Percentiles rank a stretch among this genome's conserved stretches.
Conservation (phyloP, 2,888 invertebrate species). For the Catotricha subobsoleta region DNA sequence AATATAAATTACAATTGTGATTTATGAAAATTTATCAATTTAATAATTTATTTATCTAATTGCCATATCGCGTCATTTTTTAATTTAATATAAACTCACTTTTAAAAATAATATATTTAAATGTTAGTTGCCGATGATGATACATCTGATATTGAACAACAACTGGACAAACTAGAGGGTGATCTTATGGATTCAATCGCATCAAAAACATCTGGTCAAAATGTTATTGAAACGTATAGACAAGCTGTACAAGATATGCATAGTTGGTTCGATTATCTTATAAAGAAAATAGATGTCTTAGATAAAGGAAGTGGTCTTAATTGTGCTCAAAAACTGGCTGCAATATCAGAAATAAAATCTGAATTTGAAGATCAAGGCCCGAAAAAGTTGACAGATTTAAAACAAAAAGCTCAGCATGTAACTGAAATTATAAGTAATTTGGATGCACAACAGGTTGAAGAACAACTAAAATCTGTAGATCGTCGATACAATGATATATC, state of each 20-base stretch:
- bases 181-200: slow-evolving; percentile 52
- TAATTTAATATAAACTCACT: no score
- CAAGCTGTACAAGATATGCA: slow-evolving; percentile 57
- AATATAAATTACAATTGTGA: no score
- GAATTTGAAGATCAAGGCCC: slow-evolving; percentile 61
- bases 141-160: slow-evolving; percentile 50
- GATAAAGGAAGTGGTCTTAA: slow-evolving; percentile 72
- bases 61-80: no score
- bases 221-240: slow-evolving; percentile 59
- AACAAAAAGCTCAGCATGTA: slow-evolving; percentile 48
- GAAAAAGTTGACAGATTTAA: slow-evolving; percentile 50
- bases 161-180: slow-evolving; percentile 50
- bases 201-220: slow-evolving; percentile 57
- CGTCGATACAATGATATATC: slow-evolving; percentile 66
- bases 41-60: no score
- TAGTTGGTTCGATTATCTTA: slow-evolving; percentile 61
- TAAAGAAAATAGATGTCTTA: slow-evolving; percentile 62
- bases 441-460: slow-evolving; percentile 80
- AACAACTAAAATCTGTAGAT: slow-evolving; percentile 72
- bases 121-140: slow-evolving; percentile 35
- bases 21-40: no score
- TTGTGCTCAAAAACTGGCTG: slow-evolving; percentile 59
- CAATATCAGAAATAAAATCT: slow-evolving; percentile 49
- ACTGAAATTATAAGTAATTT: slow-evolving; percentile 68
- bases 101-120: no score